Evolutionary conservation across 2,113 vertebrate genomes (phyloP).

Genomic region (Emydura subglobosa): DNA sequence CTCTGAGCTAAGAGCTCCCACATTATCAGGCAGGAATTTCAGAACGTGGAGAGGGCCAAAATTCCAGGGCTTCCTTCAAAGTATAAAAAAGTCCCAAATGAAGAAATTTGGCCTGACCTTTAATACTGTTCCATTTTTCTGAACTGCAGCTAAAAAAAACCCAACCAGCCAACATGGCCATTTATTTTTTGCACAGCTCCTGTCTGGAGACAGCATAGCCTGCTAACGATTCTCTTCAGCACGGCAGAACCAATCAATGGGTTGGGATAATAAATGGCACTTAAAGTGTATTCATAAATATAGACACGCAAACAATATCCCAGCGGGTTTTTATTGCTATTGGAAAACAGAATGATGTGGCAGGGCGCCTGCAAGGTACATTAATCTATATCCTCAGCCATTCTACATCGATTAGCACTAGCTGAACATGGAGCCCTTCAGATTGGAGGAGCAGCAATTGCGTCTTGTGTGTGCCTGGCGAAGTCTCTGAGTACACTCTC

Average conservation of each 20-base stretch:
- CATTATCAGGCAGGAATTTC: conserved; percentile 60
- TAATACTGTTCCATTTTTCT: not conserved
- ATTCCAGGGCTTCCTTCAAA: conserved; percentile 65
- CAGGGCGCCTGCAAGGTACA: not conserved
- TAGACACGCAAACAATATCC: not conserved
- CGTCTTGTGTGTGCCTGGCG: not conserved
- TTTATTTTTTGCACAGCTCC: fast-evolving
- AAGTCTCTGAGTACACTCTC: not conserved
- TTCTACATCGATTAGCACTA: not conserved
- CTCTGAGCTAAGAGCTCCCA: conserved; percentile 22
- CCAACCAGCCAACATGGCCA: fast-evolving
- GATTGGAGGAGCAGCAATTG: not conserved
- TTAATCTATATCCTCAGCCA: not conserved
- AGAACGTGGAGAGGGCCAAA: conserved; percentile 19
- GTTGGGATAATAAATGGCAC: fast-evolving
- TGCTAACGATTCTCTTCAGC: not conserved
- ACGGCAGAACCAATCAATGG: fast-evolving
- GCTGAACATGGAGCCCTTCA: not conserved
- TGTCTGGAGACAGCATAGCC: fast-evolving
- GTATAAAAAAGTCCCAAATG: conserved; percentile 9
- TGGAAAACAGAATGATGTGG: not conserved
- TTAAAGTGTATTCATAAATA: not conserved
- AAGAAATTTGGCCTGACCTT: conserved; percentile 40
- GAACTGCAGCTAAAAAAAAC: fast-evolving
- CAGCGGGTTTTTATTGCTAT: not conserved